Evolutionary conservation across 2,888 invertebrate species (phyloP), one percentile per base, ranked within the genome.

Genomic region (Cremastinae sp.): DNA sequence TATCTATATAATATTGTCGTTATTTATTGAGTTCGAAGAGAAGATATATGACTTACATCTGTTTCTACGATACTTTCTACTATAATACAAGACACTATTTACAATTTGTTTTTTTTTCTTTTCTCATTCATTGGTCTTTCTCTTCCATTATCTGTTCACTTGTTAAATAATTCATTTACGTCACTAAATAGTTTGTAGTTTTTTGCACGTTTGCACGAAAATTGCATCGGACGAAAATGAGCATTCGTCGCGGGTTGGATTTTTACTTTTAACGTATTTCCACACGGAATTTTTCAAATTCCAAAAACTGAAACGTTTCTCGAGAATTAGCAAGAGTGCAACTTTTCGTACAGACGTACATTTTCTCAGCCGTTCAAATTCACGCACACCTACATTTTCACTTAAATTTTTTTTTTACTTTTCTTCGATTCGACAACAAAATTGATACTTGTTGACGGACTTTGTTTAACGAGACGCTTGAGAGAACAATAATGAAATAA

Each of bases 21-120:
- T 86, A 87, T 88, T 88, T 88, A 87, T 88, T 87, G 85, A 84
- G 84, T 85, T 86, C 82, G 72, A 83, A 85, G 83, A 86, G 82
- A 85, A 80, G 82, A 83, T 78, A 76, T 66, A 66, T 87, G 84
- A 86, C 85, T 87, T 87, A 88, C 85, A 85, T 85, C 82, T 83
- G 80, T 83, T 28, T 79, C 79, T 80, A 12, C 56, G 38, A 66
- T 54, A 75, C 72, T 75, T 45, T 73, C 70, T 74, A 82, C 84
- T 87, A 87, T 86, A 62, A 84, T 88, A 87, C 87, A 88, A 72
- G 28, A 28, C 84, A 76, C 79, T 88, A 88, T 87, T 81, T 88
- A 88, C 88, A 87, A 79, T 75, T 75, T 68, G 34, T 54, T 65
- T n/a, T 8, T 76, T 78, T 71, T 2, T 58, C 22, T 49, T 58